These are phyloP conservation scores for Cricetomys ansorgei DNA, from an alignment of 2,113 vertebrate genomes.

Conservation along the genomic window DNA sequence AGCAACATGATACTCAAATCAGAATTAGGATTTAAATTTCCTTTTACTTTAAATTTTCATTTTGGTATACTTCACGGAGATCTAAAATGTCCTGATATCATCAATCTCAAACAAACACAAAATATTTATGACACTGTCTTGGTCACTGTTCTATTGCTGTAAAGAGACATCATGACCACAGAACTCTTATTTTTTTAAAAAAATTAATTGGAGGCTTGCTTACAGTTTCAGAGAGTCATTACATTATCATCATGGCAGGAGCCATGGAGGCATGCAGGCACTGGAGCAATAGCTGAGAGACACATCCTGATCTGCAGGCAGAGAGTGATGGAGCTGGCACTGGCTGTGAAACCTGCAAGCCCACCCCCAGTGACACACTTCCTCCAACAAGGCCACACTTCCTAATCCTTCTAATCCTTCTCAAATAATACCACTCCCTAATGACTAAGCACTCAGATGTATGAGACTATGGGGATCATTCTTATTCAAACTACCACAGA, in stretches of 20 bases:
- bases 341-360: background rate
- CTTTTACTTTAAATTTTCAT: background rate
- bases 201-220: background rate
- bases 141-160: background rate
- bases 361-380: too few species aligned
- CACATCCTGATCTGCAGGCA: background rate
- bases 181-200: background rate
- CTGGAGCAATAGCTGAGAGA: background rate
- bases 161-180: background rate
- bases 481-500: background rate
- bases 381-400: background rate
- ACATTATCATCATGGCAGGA: background rate
- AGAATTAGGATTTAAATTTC: background rate
- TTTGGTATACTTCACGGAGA: background rate
- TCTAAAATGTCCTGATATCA: background rate
- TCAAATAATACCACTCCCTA: background rate
- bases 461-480: background rate
- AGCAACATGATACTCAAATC: background rate
- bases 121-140: background rate
- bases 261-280: background rate
- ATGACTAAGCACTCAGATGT: background rate
- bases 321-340: background rate
- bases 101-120: background rate
- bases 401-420: background rate
- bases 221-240: background rate